Percentiles rank a stretch among this genome's conserved stretches.
These are phyloP conservation scores for Atethmia centrago DNA, from an alignment of 2,888 invertebrate species.

Conservation along the genomic window DNA sequence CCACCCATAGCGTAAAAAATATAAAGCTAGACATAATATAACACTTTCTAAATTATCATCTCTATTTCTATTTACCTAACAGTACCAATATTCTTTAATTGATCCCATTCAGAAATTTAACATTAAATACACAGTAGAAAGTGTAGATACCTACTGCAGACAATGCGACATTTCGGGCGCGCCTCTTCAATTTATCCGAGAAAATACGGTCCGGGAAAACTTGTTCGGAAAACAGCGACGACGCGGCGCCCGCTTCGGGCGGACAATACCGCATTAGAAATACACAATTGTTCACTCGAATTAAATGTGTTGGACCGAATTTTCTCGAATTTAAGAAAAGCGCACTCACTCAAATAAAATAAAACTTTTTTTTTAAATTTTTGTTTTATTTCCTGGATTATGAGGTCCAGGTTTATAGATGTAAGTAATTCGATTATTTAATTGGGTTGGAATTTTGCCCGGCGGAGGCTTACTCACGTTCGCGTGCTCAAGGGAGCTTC, in stretches of 20 bases:
- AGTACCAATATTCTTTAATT: neutral
- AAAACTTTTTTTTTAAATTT: neutral
- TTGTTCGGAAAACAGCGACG: conserved; percentile 29
- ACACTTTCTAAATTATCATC: neutral
- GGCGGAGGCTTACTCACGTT: conserved; percentile 46
- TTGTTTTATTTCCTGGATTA: conserved; percentile 12
- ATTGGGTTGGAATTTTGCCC: conserved; percentile 7
- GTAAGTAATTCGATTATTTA: conserved; percentile 18
- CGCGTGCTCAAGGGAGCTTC: conserved; percentile 55
- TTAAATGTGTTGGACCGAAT: conserved; percentile 8
- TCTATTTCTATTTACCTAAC: too few relatives aligned
- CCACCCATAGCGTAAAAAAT: neutral
- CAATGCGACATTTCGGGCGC: conserved; percentile 8
- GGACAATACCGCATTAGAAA: conserved; percentile 25
- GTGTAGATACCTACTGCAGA: neutral
- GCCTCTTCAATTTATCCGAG: conserved; percentile 4
- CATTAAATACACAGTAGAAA: neutral
- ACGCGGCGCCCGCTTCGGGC: conserved; percentile 2
- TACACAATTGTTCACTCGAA: conserved; percentile 20
- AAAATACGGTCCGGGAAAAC: conserved; percentile 1
- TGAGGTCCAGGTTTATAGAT: neutral
- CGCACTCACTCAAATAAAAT: conserved; percentile 11
- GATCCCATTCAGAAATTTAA: conserved; percentile 1
- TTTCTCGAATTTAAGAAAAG: conserved; percentile 6
- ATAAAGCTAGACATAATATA: neutral